These are phyloP conservation scores for Coleophora deauratella DNA, from an alignment of 2,888 invertebrate genomes.

Conservation along the genomic window DNA sequence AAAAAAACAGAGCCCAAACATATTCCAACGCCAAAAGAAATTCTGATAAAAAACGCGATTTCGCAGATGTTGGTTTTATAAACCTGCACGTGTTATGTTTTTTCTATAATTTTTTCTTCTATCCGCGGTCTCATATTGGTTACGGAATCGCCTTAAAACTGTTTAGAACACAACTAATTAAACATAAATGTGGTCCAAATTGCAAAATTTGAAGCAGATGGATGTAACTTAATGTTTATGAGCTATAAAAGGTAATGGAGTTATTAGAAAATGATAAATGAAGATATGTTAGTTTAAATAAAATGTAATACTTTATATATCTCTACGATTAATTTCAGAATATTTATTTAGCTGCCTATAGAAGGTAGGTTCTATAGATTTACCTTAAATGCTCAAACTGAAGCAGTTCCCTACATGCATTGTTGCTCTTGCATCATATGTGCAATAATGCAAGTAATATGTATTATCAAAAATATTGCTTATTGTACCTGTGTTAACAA, in stretches of 20 bases:
- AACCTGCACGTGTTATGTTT: slow-evolving; percentile 61
- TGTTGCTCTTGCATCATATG: too few relatives aligned
- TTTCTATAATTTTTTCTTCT: slow-evolving; percentile 29
- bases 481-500: too few relatives aligned
- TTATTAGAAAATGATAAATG: neutral
- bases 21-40: slow-evolving; percentile 57
- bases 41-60: slow-evolving; percentile 56
- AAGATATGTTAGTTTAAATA: too few relatives aligned
- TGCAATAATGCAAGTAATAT: too few relatives aligned
- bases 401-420: too few relatives aligned
- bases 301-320: too few relatives aligned
- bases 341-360: too few relatives aligned
- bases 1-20: slow-evolving; percentile 46
- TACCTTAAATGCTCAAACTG: too few relatives aligned
- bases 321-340: too few relatives aligned
- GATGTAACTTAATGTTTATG: slow-evolving; percentile 18
- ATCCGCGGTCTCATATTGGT: slow-evolving; percentile 40
- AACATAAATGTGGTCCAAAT: slow-evolving; percentile 34
- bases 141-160: slow-evolving; percentile 40
- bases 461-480: too few relatives aligned
- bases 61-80: slow-evolving; percentile 71
- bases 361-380: too few relatives aligned
- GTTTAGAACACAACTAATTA: slow-evolving; percentile 40
- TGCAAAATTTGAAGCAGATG: slow-evolving; percentile 33
- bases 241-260: neutral